Evolutionary conservation across 2,888 invertebrate species (phyloP).

Genomic region (Coenonympha glycerion): DNA sequence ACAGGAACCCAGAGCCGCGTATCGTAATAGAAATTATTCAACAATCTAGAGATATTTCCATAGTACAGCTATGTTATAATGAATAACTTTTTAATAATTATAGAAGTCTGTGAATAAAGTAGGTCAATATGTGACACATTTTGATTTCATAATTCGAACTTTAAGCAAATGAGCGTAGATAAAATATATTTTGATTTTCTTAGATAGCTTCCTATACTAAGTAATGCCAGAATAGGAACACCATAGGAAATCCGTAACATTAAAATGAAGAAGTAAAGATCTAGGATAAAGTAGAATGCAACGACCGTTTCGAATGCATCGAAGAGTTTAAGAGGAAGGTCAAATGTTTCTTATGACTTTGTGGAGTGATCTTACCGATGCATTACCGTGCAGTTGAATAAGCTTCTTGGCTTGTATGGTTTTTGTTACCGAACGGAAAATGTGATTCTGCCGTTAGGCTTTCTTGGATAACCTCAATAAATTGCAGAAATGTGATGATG

Average conservation of each 20-base stretch:
- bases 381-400: slow-evolving; percentile 13
- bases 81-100: no score
- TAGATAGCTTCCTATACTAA: neutral
- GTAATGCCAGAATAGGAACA: no score
- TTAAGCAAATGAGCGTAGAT: no score
- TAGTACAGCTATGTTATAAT: no score
- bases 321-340: slow-evolving; percentile 15
- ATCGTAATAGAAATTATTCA: no score
- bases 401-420: neutral
- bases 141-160: no score
- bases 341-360: slow-evolving; percentile 16
- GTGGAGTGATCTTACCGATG: slow-evolving; percentile 19
- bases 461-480: neutral
- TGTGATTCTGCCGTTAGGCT: neutral
- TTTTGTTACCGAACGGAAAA: neutral
- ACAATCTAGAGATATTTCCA: no score
- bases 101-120: no score
- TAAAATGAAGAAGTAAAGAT: neutral
- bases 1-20: no score
- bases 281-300: slow-evolving; percentile 5
- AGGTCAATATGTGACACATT: no score
- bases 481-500: neutral
- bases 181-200: no score
- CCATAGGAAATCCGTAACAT: no score
- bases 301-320: neutral